Percentiles rank a stretch among this genome's conserved stretches.
Evolutionary conservation across 2,113 vertebrate species (phyloP).

Genomic region (Lepus americanus): DNA sequence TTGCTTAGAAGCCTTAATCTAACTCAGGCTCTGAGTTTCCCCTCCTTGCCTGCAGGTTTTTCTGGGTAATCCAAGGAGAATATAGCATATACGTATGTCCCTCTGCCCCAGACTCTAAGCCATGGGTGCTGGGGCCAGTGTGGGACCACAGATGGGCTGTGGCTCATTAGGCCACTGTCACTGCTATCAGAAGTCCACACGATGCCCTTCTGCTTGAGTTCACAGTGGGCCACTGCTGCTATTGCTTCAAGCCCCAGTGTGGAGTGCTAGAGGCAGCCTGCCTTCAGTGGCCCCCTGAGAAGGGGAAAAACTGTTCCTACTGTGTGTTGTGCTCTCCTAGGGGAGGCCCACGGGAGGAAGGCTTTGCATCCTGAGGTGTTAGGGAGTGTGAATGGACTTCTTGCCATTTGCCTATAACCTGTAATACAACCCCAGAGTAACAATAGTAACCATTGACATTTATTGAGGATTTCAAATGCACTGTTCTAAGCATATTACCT

Average conservation of each 20-base stretch:
- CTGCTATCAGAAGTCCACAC: neutral
- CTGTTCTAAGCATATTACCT: neutral
- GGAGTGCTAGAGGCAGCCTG: neutral
- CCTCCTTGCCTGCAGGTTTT: neutral
- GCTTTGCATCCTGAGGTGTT: neutral
- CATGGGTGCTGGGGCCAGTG: neutral
- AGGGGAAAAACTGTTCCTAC: neutral
- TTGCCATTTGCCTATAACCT: neutral
- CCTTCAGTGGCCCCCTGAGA: neutral
- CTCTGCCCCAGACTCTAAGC: too few relatives aligned
- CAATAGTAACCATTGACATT: neutral
- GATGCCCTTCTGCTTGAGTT: neutral
- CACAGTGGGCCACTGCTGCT: neutral
- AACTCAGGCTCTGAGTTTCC: neutral
- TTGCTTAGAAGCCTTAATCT: conserved; percentile 27
- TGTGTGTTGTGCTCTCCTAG: neutral
- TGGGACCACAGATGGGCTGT: neutral
- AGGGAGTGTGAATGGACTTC: neutral
- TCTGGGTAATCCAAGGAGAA: neutral
- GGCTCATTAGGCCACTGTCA: neutral
- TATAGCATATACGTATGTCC: neutral
- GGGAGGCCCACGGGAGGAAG: neutral
- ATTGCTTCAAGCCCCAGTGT: neutral
- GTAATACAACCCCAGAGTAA: neutral
- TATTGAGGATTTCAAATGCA: neutral